Percentiles rank a stretch among this genome's conserved stretches.
phyloP scores from a whole-genome alignment of 2,888 invertebrate genomes.

The Nezara viridula region DNA sequence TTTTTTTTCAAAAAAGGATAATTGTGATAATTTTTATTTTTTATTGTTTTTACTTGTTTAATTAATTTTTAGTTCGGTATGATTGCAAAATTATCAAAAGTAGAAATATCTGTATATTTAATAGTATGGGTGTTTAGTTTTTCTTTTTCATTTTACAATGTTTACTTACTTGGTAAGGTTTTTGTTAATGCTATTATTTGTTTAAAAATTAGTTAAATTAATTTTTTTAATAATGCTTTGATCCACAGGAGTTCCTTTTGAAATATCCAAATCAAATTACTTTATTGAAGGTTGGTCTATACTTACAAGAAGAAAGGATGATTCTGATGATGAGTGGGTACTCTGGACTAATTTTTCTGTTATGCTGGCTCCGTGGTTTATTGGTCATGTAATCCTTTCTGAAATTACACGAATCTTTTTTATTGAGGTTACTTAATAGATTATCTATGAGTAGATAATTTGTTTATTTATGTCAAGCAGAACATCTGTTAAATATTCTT shows the following conservation, averaged over 20 bases:
- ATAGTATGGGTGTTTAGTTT: slow-evolving; percentile 10
- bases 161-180: slow-evolving; percentile 32
- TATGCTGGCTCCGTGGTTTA: slow-evolving; percentile 72
- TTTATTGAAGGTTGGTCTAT: slow-evolving; percentile 55
- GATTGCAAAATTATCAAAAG: slow-evolving; percentile 26
- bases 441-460: neutral
- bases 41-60: neutral
- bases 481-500: neutral
- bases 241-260: slow-evolving; percentile 27
- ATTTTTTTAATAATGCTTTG: neutral
- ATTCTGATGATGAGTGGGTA: slow-evolving; percentile 81
- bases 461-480: neutral
- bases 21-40: neutral
- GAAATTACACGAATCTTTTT: slow-evolving; percentile 70
- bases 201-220: neutral
- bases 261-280: neutral
- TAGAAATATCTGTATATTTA: neutral
- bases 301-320: slow-evolving; percentile 71
- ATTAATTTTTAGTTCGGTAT: neutral
- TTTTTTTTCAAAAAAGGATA: neutral
- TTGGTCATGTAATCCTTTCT: slow-evolving; percentile 73
- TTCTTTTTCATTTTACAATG: slow-evolving; percentile 6
- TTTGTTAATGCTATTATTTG: neutral
- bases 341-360: slow-evolving; percentile 74
- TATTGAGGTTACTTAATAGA: slow-evolving; percentile 66